Conservation (phyloP, 2,888 invertebrate species). For the Agrenia bidenticulata region DNA sequence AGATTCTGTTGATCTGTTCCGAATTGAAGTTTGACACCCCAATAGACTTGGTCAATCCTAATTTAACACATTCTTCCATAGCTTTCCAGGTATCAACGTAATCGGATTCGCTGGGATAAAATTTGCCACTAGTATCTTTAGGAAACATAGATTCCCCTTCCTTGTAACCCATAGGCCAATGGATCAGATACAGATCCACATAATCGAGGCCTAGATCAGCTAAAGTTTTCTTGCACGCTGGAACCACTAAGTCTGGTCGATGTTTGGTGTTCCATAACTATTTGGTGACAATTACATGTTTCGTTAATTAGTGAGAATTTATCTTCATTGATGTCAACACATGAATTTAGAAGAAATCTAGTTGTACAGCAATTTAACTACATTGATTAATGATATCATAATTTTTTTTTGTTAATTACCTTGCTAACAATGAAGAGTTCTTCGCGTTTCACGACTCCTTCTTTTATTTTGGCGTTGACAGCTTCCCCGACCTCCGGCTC, state of each 20-base stretch:
- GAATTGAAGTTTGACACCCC: conserved; percentile 83
- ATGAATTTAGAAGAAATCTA: too few species aligned
- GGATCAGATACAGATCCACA: conserved; percentile 80
- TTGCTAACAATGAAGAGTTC: too few species aligned
- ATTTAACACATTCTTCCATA: conserved; percentile 70
- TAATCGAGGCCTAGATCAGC: conserved; percentile 72
- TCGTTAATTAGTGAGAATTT: too few species aligned
- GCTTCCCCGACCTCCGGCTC: too few species aligned
- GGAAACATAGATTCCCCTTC: conserved; percentile 62
- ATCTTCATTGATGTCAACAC: too few species aligned
- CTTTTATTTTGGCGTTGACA: too few species aligned
- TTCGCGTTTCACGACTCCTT: too few species aligned
- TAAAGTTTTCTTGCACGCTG: conserved; percentile 68
- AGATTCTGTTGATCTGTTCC: conserved; percentile 68
- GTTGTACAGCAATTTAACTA: too few species aligned
- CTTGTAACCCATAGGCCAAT: conserved; percentile 86
- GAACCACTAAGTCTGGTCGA: conserved; percentile 72
- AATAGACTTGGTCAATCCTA: conserved; percentile 70
- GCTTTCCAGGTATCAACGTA: conserved; percentile 75
- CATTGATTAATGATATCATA: too few species aligned
- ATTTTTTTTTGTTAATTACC: too few species aligned
- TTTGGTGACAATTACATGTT: too few species aligned
- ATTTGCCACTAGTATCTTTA: conserved; percentile 63
- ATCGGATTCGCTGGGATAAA: conserved; percentile 67
- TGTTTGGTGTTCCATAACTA: conserved; percentile 91